Base-by-base conservation (phyloP, 2,888 invertebrate genomes). In the Latrodectus hesperus region DNA sequence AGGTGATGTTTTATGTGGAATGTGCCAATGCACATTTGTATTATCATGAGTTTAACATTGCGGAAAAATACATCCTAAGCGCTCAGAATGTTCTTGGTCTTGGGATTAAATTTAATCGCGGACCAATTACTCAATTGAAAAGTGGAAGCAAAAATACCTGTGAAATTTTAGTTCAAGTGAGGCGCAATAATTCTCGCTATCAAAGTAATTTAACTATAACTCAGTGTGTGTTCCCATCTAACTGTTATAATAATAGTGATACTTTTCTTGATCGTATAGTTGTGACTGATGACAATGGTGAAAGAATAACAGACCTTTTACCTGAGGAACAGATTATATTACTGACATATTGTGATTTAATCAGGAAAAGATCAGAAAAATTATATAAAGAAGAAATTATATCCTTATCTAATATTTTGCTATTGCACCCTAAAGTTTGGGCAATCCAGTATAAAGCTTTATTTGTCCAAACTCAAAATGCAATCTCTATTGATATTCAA, bases 111-210 rank as follows among this genome's bases (percentile, higher is more conserved):
- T 93, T 97, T 9, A 94, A 94, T 93, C 96, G 97, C 90, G 94
- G 96, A 64, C 93, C 99, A 90, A 99, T 99, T 0, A 96, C 96
- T 92, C 94, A 99, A 89, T 99, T 99, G 10, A 96, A 95, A 91
- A 97, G 95, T 92, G 99, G 99, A 92, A 94, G 95, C 90, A 95
- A 95, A 68, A 94, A 95, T 60, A 92, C 97, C 72, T 95, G 99
- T 0, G 99, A 99, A 91, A 93, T 99, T 17, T 94, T 95, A 65
- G 92, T 98, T 0, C 94, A 95, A 90, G 53, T 64, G 12, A 16
- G 65, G 11, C 5, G 53, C 11, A 22, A 64, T 14, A 64, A 51
- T 9, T 22, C 14, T 49, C 49, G 22, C 5, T 26, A 26, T 53
- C 72, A 71, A 72, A 60, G 60, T 60, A n/a, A 60, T n/a, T 60